Evolutionary conservation across 64 coral and sea anemone species (phyloP), one percentile per base, ranked within the genome.

Genomic region (Cladopsammia gracilis): DNA sequence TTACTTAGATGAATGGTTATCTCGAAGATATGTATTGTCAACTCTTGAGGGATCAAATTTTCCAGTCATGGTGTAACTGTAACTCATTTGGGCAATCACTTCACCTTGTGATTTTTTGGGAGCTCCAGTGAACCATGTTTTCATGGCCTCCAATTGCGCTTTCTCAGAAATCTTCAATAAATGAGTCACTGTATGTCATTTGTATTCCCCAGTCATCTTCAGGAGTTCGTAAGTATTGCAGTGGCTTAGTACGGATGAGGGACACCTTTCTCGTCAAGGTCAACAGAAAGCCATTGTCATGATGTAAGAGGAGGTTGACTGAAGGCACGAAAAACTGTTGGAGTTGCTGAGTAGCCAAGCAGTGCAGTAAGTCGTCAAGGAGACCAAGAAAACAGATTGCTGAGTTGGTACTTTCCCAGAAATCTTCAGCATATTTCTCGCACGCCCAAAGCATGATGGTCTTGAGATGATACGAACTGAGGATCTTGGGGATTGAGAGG

Each of bases 401-500:
- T 75, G 86, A 60, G 60, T 95, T 95, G 8, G 83, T 44, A 47
- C 90, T 89, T 26, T 75, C 81, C 93, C 93, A 95, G 65, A 86
- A 43, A 49, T 72, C 64, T 24, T 78, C 45, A 43, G 93, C 79
- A 25, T 91, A 51, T 91, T 82, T 90, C 62, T 95, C 93, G 60
- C 93, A 95, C 0, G 89, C 81, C 93, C 93, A 95, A 81, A 95
- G 73, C 76, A 95, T 91, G 74, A 95, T 95, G 47, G 88, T 95
- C 87, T 95, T 95, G 60, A 95, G 75, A 64, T 78, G 76, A 77
- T 95, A 95, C 2, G 93, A 91, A 64, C 93, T 86, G 5, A 95
- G 62, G 3, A 95, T 73, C 25, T 91, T 95, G 14, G 93, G 93
- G 6, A 83, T 67, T 18, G 71, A 62, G 45, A 95, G 51, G 58